Evolutionary conservation across 2,113 vertebrate species (phyloP).

Genomic region (Egretta garzetta): DNA sequence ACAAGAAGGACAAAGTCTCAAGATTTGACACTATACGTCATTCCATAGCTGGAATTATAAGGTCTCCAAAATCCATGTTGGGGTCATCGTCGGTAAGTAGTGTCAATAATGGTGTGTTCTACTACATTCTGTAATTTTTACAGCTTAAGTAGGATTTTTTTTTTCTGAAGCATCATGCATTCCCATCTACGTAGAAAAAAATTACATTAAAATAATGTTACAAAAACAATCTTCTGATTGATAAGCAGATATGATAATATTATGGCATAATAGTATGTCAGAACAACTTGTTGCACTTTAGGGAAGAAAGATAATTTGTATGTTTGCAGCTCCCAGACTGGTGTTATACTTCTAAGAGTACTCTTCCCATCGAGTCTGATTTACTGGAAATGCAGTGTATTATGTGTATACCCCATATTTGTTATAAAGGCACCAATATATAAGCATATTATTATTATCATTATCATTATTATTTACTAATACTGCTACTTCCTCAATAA

Average conservation of each 20-base stretch:
- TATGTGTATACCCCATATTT: not conserved
- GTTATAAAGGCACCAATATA: not conserved
- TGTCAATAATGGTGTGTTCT: not conserved
- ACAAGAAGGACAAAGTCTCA: constrained; percentile 92
- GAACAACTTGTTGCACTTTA: not conserved
- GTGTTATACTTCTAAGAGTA: not conserved
- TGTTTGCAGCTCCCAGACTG: not conserved
- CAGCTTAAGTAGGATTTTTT: not conserved
- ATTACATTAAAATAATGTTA: not conserved
- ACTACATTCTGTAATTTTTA: not conserved
- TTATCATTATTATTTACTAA: not conserved
- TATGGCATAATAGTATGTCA: not conserved
- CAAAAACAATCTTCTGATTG: not conserved
- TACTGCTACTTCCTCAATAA: not conserved
- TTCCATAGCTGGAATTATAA: constrained; percentile 94
- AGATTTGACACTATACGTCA: constrained; percentile 94
- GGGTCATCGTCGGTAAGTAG: constrained; percentile 89
- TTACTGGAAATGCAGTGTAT: not conserved
- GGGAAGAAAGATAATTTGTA: not conserved
- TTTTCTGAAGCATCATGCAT: not conserved
- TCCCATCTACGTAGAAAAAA: not conserved
- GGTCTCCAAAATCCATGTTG: constrained; percentile 88
- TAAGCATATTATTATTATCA: not conserved
- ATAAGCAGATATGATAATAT: not conserved
- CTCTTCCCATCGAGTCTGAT: not conserved